Evolutionary conservation across 53 echinoderm and acorn worm species (phyloP), one percentile per base, ranked within the genome.

Genomic region (Hippasteria phrygiana): DNA sequence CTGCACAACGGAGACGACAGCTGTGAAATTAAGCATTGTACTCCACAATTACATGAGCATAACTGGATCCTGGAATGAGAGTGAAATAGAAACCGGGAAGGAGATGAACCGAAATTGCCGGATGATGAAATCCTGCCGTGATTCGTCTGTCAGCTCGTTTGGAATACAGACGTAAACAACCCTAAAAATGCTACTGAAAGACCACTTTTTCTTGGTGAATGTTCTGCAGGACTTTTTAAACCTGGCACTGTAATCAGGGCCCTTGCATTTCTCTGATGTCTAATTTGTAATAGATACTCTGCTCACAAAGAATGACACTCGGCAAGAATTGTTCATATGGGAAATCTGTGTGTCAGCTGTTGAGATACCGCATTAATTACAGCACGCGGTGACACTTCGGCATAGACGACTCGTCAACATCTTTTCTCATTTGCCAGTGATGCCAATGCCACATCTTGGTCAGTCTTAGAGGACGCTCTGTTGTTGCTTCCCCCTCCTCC

Each of bases 221-320:
- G 18, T 31, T 67, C 37, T 67, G 12, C 69, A 67, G 34, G 27
- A 20, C 8, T 16, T 16, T 36, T 22, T 24, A 59, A 67, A 28
- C 18, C 22, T 35, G 16, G 32, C 36, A 6, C 18, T 8, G 8
- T 67, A 67, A 67, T 67, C 69, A 67, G 36, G 10, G 17, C 17
- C 69, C n/a, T 13, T 39, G 41, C 59, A 79, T 38, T 37, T 40
- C 55, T 79, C 34, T 6, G 41, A 45, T 16, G 32, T 41, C 40
- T 80, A 80, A 80, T 80, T 80, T 64, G 82, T 82, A 82, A 82
- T 45, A 43, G 82, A 82, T 82, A 82, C 47, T 32, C 63, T 31
- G 0, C 31, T 46, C 17, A 20, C 43, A 37, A 79, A 55, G 12
- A 29, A 10, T 11, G 13, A 1, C 27, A 56, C 29, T 54, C 10